Evolutionary conservation across 2,888 invertebrate species (phyloP), one percentile per base, ranked within the genome.

Genomic region (Druceiella hillmani): DNA sequence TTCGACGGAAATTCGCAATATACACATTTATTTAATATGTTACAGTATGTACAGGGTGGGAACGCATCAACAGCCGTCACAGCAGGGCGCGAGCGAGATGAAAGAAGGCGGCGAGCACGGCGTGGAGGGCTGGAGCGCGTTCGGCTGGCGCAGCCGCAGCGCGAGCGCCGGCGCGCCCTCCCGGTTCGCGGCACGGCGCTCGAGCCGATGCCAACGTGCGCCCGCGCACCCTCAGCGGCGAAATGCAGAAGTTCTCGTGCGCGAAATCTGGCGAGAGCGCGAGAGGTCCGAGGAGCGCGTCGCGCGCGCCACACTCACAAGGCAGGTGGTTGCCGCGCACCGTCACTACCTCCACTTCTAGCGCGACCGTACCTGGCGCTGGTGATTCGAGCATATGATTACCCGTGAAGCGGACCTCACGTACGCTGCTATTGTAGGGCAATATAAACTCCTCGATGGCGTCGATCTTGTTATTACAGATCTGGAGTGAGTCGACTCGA

Each of bases 401-500:
- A 15, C 89, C 89, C 43, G 85, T 83, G 48, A 90, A 73, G 54
- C 83, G 79, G 25, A 90, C 67, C 31, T 76, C 73, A 39, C 77
- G 77, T 13, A 90, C 81, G 48, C 78, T 79, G 53, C 83, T 85
- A 45, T 83, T 81, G 33, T 75, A 75, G 16, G 78, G 75, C 38
- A 88, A 71, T 36, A 83, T 78, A 2, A 90, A 67, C 56, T 84
- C 85, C 54, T 86, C 83, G 38, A 90, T 79, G 1, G 79, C 78
- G 52, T 89, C 89, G 44, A 90, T 86, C 65, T 89, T 90, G 57
- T 90, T 90, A 57, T 88, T 88, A 24, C 87, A 67, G 48, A 90
- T 77, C 55, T 87, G 85, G 17, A 90, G 64, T 27, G 74, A 76
- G 32, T 81, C 81, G 24, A 90, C 81, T 50, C 80, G 76, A 12